Percentiles rank a stretch among this genome's conserved stretches.
These are phyloP conservation scores for Sinella curviseta DNA, from an alignment of 1,140 invertebrate species.

Conservation along the genomic window DNA sequence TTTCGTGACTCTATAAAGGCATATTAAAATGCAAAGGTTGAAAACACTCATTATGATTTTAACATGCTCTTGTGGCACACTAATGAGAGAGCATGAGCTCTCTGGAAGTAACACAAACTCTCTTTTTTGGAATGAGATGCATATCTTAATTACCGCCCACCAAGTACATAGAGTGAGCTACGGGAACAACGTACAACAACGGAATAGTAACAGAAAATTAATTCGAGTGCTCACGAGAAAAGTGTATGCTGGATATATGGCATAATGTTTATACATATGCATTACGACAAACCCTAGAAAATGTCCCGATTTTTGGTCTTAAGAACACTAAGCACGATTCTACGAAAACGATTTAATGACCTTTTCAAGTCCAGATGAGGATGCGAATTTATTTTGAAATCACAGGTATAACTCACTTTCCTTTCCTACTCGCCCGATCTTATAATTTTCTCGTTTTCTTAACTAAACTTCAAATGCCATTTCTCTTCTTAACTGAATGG, in stretches of 20 bases:
- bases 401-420: constrained; percentile 13
- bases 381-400: constrained; percentile 19
- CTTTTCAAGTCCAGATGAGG: neutral
- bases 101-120: too few relatives aligned
- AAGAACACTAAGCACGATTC: constrained; percentile 8
- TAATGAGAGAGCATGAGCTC: constrained; percentile 8
- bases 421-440: neutral
- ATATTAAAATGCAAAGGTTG: constrained; percentile 20
- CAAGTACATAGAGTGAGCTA: neutral
- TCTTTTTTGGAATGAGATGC: neutral
- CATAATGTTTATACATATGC: too few relatives aligned
- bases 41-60: constrained; percentile 17
- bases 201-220: neutral
- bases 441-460: neutral
- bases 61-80: neutral
- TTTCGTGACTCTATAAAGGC: neutral
- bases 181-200: neutral
- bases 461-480: neutral
- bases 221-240: neutral
- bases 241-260: too few relatives aligned
- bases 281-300: neutral
- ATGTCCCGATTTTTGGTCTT: neutral
- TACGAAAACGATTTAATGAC: constrained; percentile 23
- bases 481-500: neutral
- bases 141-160: constrained; percentile 19